Evolutionary conservation across 2,113 vertebrate genomes (phyloP), one percentile per base, ranked within the genome.

Genomic region (Ctenomys sociabilis): DNA sequence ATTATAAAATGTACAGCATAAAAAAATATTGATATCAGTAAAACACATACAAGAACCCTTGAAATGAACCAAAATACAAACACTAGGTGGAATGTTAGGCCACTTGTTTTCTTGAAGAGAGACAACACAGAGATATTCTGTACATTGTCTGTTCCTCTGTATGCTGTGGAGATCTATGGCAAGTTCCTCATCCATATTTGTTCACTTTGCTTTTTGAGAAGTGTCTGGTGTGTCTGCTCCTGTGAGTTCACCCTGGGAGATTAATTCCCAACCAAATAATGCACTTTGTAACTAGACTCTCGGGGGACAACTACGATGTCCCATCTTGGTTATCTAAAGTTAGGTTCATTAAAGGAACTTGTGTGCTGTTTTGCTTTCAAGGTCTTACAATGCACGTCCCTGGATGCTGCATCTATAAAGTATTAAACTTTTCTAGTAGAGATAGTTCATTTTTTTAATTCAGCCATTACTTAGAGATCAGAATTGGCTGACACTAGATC

Each of bases 401-500:
- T 82, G n/a, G 94, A 49, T 95, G 85, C n/a, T 95, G 11, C 57
- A 10, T 0, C 21, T 30, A 59, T 75, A 66, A 66, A 30, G 84
- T 92, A 32, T 17, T 63, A 87, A 72, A 40, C 3, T 49, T 93
- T 12, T 77, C 95, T 90, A 89, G 90, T 40, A 78, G 43, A 40
- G 81, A 85, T 19, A 7, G 11, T 40, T 82, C 5, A 87, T 43
- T 0, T 28, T 88, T 17, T 40, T 43, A 92, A 92, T 93, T 80
- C 22, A 85, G 2, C 54, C 91, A 90, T 81, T 85, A 16, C 40
- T 92, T 95, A 72, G 12, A 88, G 26, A 88, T 35, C 77, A 94
- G 97, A 97, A 88, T 90, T 86, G 61, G 91, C 81, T 45, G 78
- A 90, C 94, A 16, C 19, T 54, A 91, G 45, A 98, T 94, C 92